Base-by-base conservation (phyloP, 2,797 vertebrate genomes). In the Halcyon smyrnensis region DNA sequence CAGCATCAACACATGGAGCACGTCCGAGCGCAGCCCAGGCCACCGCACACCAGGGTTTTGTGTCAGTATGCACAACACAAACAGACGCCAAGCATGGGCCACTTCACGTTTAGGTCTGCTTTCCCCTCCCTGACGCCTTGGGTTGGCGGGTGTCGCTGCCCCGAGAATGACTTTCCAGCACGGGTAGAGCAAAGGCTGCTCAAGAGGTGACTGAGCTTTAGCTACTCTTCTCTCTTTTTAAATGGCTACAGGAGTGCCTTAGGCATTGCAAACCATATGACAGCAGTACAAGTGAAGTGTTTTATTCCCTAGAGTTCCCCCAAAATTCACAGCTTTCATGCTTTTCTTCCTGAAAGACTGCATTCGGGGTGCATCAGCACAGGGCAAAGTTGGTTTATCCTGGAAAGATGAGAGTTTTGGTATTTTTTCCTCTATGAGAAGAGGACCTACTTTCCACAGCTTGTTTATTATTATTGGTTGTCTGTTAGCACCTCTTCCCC, bases 1-100 rank as follows among this genome's bases (percentile, higher is more conserved):
- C 2, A 15, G 48, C 0, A 0, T 65, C 86, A 82, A 23, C 64
- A 68, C 13, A 2, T 0, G 0, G 56, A 76, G 64, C 32, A 1
- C 0, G 2, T 48, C 60, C 3, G 3, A 84, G 62, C 11, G 0
- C 68, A 80, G 78, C 78, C 77, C 60, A 12, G 60, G 84, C 37
- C 0, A 0, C 46, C 2, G 9, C 75, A 82, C 71, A 9, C 45
- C 0, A 0, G 75, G 87, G 41, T 18, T 75, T 76, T 56, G 48
- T 50, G 68, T 78, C 91, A 71, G 25, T 3, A 20, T 6, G 56
- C 6, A 4, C 59, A 88, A 46, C 20, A 60, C 69, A 87, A 90
- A 74, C 62, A 67, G 63, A 51, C 6, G 3, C 28, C 51, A 48
- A 54, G 69, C 2, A 2, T 10, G 9, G 59, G 30, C 39, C 60